Conservation (phyloP, 2,888 invertebrate genomes). For the Ypsolopha sequella region DNA sequence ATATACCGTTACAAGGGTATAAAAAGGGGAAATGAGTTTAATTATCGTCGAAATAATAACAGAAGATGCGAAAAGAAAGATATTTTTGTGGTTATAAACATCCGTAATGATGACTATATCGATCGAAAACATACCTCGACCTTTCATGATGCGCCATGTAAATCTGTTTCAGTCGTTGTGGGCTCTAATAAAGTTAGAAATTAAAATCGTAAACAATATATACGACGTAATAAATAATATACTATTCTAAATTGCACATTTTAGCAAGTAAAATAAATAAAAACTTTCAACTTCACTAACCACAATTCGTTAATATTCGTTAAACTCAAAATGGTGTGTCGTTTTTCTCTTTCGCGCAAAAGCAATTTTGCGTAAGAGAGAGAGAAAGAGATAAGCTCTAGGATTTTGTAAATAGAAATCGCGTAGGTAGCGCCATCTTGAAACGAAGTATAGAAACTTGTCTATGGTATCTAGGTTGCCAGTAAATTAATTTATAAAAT, state of each 20-base stretch:
- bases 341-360: slow-evolving; percentile 24
- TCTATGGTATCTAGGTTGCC: slow-evolving; percentile 31
- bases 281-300: slow-evolving; percentile 42
- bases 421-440: slow-evolving; percentile 38
- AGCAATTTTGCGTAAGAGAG: slow-evolving; percentile 9
- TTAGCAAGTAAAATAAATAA: slow-evolving; percentile 36
- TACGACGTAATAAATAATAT: slow-evolving; percentile 9
- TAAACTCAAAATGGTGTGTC: slow-evolving; percentile 52
- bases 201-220: slow-evolving; percentile 17
- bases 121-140: slow-evolving; percentile 60
- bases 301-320: slow-evolving; percentile 66
- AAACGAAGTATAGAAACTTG: slow-evolving; percentile 24
- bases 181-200: slow-evolving; percentile 10
- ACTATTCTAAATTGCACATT: slow-evolving; percentile 33
- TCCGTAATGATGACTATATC: slow-evolving; percentile 48
- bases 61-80: neutral
- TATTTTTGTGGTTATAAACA: slow-evolving; percentile 34
- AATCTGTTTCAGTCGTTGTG: slow-evolving; percentile 14
- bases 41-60: no score
- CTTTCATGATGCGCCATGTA: slow-evolving; percentile 43
- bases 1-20: no score
- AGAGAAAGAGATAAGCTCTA: slow-evolving; percentile 28
- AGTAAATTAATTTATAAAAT: slow-evolving; percentile 8
- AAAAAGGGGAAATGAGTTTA: no score
- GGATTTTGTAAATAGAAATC: slow-evolving; percentile 37